phyloP scores from a whole-genome alignment of 2,113 vertebrate genomes.

The Diphyllodes magnificus region DNA sequence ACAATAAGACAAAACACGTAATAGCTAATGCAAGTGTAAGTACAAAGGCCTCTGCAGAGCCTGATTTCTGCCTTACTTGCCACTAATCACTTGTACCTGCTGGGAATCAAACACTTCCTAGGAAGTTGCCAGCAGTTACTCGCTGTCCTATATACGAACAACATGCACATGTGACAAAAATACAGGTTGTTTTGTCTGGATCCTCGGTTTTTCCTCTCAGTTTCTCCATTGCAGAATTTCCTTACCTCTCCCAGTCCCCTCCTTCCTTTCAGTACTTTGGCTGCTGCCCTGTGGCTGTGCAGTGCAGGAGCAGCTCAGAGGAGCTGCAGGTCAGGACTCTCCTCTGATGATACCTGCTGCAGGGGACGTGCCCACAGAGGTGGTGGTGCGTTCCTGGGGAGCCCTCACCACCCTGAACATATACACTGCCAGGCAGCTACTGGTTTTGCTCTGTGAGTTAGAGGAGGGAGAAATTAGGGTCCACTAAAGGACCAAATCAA shows the following conservation, averaged over 20 bases:
- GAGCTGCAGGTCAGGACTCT: background rate
- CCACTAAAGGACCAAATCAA: background rate
- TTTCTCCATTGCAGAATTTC: background rate
- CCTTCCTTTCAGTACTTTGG: background rate
- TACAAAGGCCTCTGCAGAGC: background rate
- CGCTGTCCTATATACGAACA: background rate
- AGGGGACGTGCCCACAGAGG: fast-evolving
- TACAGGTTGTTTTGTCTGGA: background rate
- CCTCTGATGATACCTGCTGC: background rate
- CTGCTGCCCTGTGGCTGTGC: background rate
- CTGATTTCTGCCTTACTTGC: background rate
- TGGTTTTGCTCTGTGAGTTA: background rate
- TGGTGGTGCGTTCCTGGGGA: background rate
- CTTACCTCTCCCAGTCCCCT: background rate
- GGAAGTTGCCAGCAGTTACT: background rate
- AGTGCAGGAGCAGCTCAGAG: background rate
- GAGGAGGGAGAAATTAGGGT: background rate
- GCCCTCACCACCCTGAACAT: background rate
- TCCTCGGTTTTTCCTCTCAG: background rate
- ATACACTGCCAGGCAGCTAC: background rate
- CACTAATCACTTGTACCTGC: background rate
- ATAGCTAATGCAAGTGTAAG: background rate
- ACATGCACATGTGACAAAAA: background rate
- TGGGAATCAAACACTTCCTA: background rate
- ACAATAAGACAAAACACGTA: fast-evolving